phyloP scores from a whole-genome alignment of 2,888 invertebrate genomes.

The Melanotus villosus region DNA sequence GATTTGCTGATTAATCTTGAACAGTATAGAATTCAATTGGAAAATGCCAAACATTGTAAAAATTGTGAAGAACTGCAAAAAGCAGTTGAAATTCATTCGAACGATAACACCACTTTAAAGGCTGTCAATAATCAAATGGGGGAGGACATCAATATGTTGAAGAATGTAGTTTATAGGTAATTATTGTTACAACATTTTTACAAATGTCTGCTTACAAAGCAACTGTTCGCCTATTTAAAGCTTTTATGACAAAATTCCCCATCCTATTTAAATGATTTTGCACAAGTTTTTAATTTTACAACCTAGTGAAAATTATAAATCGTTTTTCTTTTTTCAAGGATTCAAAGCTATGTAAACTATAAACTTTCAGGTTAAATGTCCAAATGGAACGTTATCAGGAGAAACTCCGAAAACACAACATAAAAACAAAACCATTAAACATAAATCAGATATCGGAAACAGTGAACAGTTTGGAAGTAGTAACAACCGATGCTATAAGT shows the following conservation, averaged over 20 bases:
- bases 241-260: too few relatives aligned
- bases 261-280: not conserved
- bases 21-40: slow-evolving; percentile 70
- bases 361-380: slow-evolving; percentile 78
- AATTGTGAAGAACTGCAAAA: slow-evolving; percentile 68
- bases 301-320: too few relatives aligned
- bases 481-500: slow-evolving; percentile 40
- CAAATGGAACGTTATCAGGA: slow-evolving; percentile 86
- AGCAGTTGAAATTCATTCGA: slow-evolving; percentile 70
- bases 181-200: not conserved
- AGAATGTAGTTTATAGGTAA: slow-evolving; percentile 81
- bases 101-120: slow-evolving; percentile 69
- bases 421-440: slow-evolving; percentile 46
- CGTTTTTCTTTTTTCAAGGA: too few relatives aligned
- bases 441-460: slow-evolving; percentile 33
- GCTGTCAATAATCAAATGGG: slow-evolving; percentile 73
- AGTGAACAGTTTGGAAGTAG: slow-evolving; percentile 40
- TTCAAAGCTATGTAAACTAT: too few relatives aligned
- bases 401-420: slow-evolving; percentile 69
- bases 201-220: not conserved
- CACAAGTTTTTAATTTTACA: not conserved
- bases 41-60: slow-evolving; percentile 67
- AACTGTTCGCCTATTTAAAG: not conserved
- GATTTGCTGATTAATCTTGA: slow-evolving; percentile 71
- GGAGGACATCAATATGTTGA: slow-evolving; percentile 81